A percentile compares a stretch with the other conserved stretches of the same genome.
Conservation (phyloP, 2,888 invertebrate genomes). For the Mallateleia sp. region DNA sequence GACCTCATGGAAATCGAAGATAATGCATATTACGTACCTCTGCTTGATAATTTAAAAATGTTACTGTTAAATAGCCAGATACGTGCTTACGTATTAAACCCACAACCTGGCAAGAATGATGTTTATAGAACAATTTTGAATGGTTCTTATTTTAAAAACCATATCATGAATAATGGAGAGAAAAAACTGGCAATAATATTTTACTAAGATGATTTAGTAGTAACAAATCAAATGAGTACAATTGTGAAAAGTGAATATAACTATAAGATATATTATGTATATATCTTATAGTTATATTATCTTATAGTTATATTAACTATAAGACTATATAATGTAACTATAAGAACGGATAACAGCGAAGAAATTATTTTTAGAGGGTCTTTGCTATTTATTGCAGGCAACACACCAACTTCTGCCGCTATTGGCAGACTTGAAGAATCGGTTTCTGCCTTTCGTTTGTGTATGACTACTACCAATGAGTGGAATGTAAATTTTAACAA, state of each 20-base stretch:
- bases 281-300: too few species aligned
- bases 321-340: too few species aligned
- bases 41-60: constrained; percentile 62
- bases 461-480: constrained; percentile 25
- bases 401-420: constrained; percentile 21
- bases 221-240: constrained; percentile 39
- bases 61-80: constrained; percentile 69
- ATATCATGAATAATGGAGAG: constrained; percentile 54
- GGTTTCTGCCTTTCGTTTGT: constrained; percentile 29
- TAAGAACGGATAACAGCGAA: neutral
- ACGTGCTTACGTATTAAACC: constrained; percentile 47
- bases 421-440: constrained; percentile 6
- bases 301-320: too few species aligned
- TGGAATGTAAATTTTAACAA: constrained; percentile 38
- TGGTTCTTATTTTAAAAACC: constrained; percentile 70
- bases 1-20: constrained; percentile 30
- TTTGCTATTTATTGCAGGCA: constrained; percentile 9
- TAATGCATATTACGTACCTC: constrained; percentile 66
- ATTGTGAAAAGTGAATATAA: too few species aligned
- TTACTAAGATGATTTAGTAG: neutral
- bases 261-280: too few species aligned
- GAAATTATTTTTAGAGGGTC: constrained; percentile 23
- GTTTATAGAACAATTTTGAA: constrained; percentile 68
- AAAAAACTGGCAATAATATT: constrained; percentile 73
- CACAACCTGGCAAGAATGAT: constrained; percentile 22